Percentiles rank a stretch among this genome's conserved stretches.
These are phyloP conservation scores for Andrena chrysosceles DNA, from an alignment of 2,888 invertebrate species.

Conservation along the genomic window DNA sequence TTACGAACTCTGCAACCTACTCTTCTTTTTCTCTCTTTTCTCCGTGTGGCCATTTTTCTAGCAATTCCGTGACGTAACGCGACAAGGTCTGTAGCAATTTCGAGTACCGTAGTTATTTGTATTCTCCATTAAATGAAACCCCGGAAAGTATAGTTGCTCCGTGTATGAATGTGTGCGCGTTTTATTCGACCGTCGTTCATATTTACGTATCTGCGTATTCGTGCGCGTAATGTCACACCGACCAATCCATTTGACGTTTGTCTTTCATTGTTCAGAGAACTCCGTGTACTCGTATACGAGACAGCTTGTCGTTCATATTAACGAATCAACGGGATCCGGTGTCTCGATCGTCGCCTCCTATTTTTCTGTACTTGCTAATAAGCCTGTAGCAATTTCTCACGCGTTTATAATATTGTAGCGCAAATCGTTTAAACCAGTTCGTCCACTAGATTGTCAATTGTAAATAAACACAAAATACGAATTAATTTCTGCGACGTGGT, in stretches of 20 bases:
- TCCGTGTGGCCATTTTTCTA: background rate
- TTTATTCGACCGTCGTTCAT: slow-evolving; percentile 27
- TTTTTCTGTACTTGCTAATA: background rate
- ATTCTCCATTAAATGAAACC: slow-evolving; percentile 7
- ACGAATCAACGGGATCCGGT: background rate
- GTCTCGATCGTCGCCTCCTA: slow-evolving; percentile 24
- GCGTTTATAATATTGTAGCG: background rate
- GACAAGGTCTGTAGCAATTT: slow-evolving; percentile 23
- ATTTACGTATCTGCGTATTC: slow-evolving; percentile 34
- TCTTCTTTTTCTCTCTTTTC: slow-evolving; percentile 6
- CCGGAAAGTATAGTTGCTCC: slow-evolving; percentile 13
- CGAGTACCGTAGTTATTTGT: slow-evolving; percentile 23
- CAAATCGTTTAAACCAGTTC: background rate
- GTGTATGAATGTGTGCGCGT: slow-evolving; percentile 2
- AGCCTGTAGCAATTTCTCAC: slow-evolving; percentile 1
- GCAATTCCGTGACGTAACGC: slow-evolving; percentile 6
- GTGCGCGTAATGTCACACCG: slow-evolving; percentile 40
- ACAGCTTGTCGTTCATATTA: slow-evolving; percentile 20
- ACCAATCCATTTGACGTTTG: slow-evolving; percentile 40
- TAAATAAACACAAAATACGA: background rate
- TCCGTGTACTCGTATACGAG: background rate
- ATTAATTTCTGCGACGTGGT: background rate
- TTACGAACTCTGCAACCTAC: slow-evolving; percentile 6
- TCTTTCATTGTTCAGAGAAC: slow-evolving; percentile 18
- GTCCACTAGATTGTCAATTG: background rate